phyloP scores from a whole-genome alignment of 1,140 invertebrate genomes.

The Apolygus lucorum region DNA sequence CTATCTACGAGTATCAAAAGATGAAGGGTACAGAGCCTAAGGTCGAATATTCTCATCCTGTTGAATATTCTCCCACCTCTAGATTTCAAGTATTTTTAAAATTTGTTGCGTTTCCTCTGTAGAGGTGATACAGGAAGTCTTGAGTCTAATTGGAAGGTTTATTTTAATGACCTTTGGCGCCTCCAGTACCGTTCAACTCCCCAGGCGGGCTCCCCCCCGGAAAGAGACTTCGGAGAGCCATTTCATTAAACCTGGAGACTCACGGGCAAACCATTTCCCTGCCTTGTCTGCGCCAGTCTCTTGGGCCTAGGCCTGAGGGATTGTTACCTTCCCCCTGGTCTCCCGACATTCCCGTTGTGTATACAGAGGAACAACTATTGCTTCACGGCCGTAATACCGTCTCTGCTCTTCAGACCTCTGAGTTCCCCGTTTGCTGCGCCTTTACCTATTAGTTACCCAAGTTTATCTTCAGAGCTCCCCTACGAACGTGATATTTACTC shows the following conservation, averaged over 20 bases:
- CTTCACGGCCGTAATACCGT: too few relatives aligned
- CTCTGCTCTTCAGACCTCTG: too few relatives aligned
- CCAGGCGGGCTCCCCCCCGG: neutral
- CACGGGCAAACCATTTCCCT: neutral
- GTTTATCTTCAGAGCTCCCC: too few relatives aligned
- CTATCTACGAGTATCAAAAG: too few relatives aligned
- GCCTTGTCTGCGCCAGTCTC: neutral
- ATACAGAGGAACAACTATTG: neutral
- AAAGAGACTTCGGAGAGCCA: neutral
- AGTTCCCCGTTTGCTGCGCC: too few relatives aligned
- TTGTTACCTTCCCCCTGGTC: neutral
- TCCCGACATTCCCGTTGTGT: neutral
- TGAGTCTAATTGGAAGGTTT: neutral
- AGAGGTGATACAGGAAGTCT: neutral
- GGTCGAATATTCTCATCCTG: too few relatives aligned
- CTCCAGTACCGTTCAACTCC: neutral
- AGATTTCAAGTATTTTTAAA: too few relatives aligned
- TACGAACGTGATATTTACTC: too few relatives aligned
- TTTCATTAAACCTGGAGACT: neutral
- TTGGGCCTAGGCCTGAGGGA: neutral
- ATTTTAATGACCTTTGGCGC: neutral
- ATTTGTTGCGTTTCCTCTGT: too few relatives aligned
- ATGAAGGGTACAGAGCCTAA: too few relatives aligned
- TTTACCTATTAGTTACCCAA: too few relatives aligned
- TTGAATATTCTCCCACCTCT: too few relatives aligned